These are phyloP conservation scores for Lottia gigantea DNA, from an alignment of 2,888 invertebrate genomes.

Conservation along the genomic window DNA sequence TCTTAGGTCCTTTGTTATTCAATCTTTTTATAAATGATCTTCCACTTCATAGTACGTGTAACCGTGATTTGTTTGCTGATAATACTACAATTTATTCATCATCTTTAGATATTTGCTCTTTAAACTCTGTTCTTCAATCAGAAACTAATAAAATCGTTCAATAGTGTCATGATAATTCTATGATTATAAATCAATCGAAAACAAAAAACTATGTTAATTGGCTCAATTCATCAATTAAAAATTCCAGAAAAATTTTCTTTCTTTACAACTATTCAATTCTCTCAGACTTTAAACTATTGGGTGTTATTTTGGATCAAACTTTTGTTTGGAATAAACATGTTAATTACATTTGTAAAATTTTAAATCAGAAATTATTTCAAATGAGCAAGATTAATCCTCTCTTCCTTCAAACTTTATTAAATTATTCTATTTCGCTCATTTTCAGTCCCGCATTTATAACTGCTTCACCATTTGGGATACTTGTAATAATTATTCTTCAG, in stretches of 20 bases:
- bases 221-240: not conserved
- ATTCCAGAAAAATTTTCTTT: too few relatives aligned
- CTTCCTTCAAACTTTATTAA: not conserved
- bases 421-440: not conserved
- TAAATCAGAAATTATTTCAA: constrained; percentile 1
- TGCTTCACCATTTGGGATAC: not conserved
- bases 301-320: not conserved
- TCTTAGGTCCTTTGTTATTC: not conserved
- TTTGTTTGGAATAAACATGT: not conserved
- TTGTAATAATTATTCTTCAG: not conserved
- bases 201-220: not conserved
- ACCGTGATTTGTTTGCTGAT: not conserved
- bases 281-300: not conserved
- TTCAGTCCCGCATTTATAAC: not conserved
- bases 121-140: not conserved
- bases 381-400: not conserved
- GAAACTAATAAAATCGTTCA: not conserved
- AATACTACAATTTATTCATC: not conserved
- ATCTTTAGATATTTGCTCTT: not conserved
- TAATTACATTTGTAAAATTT: not conserved
- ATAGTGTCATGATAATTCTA: not conserved
- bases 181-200: constrained; percentile 3
- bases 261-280: not conserved
- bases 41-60: not conserved
- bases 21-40: not conserved